These are phyloP conservation scores for Atta cephalotes DNA, from an alignment of 1,140 invertebrate species.

Conservation along the genomic window DNA sequence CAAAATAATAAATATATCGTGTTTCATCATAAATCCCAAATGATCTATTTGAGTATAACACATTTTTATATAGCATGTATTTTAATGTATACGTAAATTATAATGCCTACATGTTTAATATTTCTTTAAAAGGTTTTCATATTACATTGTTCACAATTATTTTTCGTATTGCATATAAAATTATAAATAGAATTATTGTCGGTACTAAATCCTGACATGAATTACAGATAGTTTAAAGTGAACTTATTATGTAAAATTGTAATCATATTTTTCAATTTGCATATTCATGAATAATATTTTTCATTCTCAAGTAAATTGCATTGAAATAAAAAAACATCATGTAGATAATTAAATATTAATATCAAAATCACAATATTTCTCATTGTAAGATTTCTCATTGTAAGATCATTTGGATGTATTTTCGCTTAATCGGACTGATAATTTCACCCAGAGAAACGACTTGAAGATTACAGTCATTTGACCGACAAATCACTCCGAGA, in stretches of 20 bases:
- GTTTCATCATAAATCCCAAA: not conserved
- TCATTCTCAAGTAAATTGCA: constrained; percentile 4
- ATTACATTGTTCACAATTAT: not conserved
- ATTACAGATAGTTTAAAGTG: not conserved
- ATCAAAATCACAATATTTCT: not conserved
- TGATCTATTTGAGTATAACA: not conserved
- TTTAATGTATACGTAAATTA: not conserved
- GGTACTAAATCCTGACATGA: not conserved
- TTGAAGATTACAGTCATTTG: constrained; percentile 7
- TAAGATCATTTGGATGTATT: not conserved
- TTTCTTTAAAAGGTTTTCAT: not conserved
- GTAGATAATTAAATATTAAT: constrained; percentile 1
- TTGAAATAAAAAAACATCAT: not conserved
- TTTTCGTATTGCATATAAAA: not conserved
- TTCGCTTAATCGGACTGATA: not conserved
- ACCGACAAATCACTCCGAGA: not conserved
- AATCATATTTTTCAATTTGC: not conserved
- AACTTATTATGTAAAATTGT: not conserved
- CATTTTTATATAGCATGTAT: not conserved
- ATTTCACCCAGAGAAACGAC: not conserved
- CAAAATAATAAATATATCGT: not conserved
- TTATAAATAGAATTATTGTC: not conserved
- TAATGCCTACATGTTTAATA: not conserved
- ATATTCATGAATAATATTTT: not conserved
- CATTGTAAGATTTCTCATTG: not conserved